Evolutionary conservation across 2,113 vertebrate genomes (phyloP).

Genomic region (Hemibagrus wyckioides): DNA sequence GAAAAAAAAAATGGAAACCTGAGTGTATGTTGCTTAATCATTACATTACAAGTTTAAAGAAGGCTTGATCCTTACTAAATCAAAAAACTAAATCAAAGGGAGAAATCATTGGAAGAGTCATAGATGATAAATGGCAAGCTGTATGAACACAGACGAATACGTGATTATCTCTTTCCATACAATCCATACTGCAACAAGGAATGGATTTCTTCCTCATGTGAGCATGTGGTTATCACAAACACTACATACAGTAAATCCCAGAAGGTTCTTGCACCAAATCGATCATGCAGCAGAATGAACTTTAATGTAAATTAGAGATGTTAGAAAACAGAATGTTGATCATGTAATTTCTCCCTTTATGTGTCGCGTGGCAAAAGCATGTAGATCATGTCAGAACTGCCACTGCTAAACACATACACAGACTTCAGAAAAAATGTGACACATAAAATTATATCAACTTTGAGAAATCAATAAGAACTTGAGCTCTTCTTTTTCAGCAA

Average conservation of each 20-base stretch:
- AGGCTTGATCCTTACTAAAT: neutral
- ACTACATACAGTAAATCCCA: conserved; percentile 51
- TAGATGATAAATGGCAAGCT: conserved; percentile 26
- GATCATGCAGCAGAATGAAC: conserved; percentile 66
- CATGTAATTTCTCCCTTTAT: neutral
- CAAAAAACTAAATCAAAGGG: conserved; percentile 1
- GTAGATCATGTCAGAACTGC: neutral
- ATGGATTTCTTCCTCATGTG: conserved; percentile 51
- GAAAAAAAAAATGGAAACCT: neutral
- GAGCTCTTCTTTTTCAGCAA: neutral
- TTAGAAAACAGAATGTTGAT: neutral
- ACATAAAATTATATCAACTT: neutral
- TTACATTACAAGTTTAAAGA: neutral
- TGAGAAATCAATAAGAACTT: neutral
- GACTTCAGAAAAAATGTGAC: neutral
- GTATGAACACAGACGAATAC: neutral
- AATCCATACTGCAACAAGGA: conserved; percentile 42
- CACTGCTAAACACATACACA: neutral
- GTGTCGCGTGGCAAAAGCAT: neutral
- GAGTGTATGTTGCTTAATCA: neutral
- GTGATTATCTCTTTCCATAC: conserved; percentile 27
- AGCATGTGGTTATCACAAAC: conserved; percentile 55
- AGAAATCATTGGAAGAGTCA: conserved; percentile 19
- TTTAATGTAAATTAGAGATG: conserved; percentile 63
- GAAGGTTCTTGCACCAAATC: conserved; percentile 66